Base-by-base conservation (phyloP, 64 coral and sea anemone genomes). In the Exaiptasia diaphana region DNA sequence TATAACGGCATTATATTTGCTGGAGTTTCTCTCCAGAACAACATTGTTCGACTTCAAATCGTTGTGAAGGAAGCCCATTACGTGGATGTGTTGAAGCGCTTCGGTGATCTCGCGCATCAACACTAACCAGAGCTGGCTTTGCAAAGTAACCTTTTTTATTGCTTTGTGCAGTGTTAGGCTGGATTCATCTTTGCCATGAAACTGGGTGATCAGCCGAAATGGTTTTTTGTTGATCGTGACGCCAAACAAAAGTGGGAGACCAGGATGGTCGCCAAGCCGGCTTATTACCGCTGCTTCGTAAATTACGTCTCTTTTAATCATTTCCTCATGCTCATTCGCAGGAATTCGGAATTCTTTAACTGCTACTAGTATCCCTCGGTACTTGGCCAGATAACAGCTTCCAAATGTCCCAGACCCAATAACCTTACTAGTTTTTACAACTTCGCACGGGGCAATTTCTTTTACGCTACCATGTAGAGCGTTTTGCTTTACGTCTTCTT, bases 31-130 rank as follows among this genome's bases (percentile, higher is more conserved):
- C 7, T 76, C 73, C 11, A 76, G 32, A 22, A 76, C 29, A 43
- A 76, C 34, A 76, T 76, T 76, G 46, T 76, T 35, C 33, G 44
- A 46, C 32, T 76, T 76, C 29, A 76, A 53, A 52, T 76, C 73
- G 32, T 76, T 76, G 32, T 76, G 46, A 32, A 74, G 70, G 29
- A 48, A 28, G 41, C 73, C 73, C n/a, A 52, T 32, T 20, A 30
- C 36, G 30, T 76, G 73, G n/a, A 76, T 76, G 25, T 34, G 20
- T 35, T 53, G 73, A 27, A 76, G 45, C 23, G 44, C 73, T 33
- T 28, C 52, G 5, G 43, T 48, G 22, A 49, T 35, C 26, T 52
- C 32, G 28, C 36, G 33, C 73, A 76, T 52, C 7, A 76, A 34
- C 15, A 28, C 52, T 49, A 52, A 34, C 73, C 73, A 76, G 10